Percentiles rank a stretch among this genome's conserved stretches.
Conservation (phyloP, 35 echinoderm and acorn worm genomes). For the Ophioderma brevispina region DNA sequence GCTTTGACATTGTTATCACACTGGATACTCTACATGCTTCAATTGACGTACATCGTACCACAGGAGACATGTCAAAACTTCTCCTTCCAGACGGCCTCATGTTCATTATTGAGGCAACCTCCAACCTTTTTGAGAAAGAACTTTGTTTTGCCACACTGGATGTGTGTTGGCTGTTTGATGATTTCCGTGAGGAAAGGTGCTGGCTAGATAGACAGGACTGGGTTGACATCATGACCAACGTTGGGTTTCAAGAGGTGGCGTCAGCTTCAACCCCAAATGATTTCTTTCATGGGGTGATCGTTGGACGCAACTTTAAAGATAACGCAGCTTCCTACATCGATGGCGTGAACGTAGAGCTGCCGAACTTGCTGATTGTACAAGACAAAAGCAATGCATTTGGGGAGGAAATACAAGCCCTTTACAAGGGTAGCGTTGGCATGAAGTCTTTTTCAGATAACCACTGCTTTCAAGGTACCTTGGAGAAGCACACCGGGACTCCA, state of each 20-base stretch:
- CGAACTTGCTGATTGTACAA: constrained; percentile 42
- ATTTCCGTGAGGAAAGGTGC: constrained; percentile 71
- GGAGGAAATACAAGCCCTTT: too few relatives aligned
- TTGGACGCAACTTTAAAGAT: constrained; percentile 49
- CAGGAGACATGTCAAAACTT: constrained; percentile 68
- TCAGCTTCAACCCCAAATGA: constrained; percentile 63
- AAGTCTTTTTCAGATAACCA: not conserved
- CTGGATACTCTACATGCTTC: constrained; percentile 88
- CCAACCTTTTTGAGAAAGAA: constrained; percentile 49
- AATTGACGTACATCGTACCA: constrained; percentile 66
- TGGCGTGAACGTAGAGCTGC: not conserved
- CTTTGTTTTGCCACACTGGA: constrained; percentile 74
- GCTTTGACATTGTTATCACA: constrained; percentile 81
- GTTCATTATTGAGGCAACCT: constrained; percentile 78
- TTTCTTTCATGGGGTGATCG: constrained; percentile 78
- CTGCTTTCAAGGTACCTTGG: not conserved
- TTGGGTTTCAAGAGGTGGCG: constrained; percentile 73
- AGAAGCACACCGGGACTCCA: not conserved
- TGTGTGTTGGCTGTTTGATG: constrained; percentile 76
- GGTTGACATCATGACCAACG: constrained; percentile 40
- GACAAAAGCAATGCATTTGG: constrained; percentile 20
- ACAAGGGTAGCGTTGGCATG: too few relatives aligned
- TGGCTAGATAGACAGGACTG: constrained; percentile 70
- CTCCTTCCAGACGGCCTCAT: constrained; percentile 73
- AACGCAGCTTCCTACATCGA: constrained; percentile 35